Percentiles rank a stretch among this genome's conserved stretches.
Conservation (phyloP, 92 coral and sea anemone genomes). For the Virgularia gustaviana region DNA sequence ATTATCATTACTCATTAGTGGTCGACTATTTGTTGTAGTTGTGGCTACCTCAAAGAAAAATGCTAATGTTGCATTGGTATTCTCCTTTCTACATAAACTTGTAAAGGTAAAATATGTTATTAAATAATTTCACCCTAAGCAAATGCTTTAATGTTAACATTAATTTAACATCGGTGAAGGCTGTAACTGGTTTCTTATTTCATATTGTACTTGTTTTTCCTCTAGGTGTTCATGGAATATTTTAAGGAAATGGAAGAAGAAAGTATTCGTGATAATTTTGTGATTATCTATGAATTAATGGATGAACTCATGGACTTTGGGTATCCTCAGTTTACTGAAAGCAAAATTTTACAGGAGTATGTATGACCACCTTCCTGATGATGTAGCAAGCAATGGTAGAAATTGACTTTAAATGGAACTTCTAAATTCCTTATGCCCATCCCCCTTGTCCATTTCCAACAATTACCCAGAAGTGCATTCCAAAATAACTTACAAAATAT, state of each 20-base stretch:
- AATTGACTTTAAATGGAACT: too few species aligned
- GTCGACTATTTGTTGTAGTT: constrained; percentile 59
- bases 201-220: too few species aligned
- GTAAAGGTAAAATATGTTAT: constrained; percentile 96
- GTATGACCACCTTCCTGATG: constrained; percentile 11
- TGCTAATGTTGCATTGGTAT: constrained; percentile 96
- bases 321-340: constrained; percentile 96
- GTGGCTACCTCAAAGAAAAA: constrained; percentile 91
- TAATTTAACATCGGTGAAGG: neutral
- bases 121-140: too few species aligned
- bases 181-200: neutral
- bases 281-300: constrained; percentile 87
- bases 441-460: too few species aligned
- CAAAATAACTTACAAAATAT: too few species aligned
- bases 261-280: constrained; percentile 97
- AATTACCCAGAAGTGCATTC: too few species aligned
- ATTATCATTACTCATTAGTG: constrained; percentile 27
- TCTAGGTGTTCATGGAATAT: constrained; percentile 82
- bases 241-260: constrained; percentile 98
- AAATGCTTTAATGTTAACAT: too few species aligned
- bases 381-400: too few species aligned
- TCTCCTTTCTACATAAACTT: constrained; percentile 90
- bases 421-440: too few species aligned
- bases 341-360: constrained; percentile 96
- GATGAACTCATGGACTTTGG: constrained; percentile 99